Base-by-base conservation (phyloP, 2,113 vertebrate species). In the Phasianus colchicus region DNA sequence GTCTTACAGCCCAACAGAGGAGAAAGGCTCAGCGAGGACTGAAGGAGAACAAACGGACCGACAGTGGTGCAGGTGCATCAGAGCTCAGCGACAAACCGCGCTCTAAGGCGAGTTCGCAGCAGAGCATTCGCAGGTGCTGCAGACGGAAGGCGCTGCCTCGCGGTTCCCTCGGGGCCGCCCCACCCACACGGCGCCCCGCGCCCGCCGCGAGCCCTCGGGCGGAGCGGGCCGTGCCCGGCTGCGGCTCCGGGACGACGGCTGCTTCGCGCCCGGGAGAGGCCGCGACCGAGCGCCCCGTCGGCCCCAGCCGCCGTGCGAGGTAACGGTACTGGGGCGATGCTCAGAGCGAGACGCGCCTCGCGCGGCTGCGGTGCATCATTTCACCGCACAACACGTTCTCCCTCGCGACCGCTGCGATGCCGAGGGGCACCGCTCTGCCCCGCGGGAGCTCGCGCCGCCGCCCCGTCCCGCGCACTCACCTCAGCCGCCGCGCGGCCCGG, bases 121-220 rank as follows among this genome's bases (percentile, higher is more conserved):
- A 19, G 10, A 17, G 40, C 24, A 5, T 6, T 45, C 54, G 18
- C 75, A 58, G 80, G 24, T 4, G 72, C 14, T 8, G 6, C 70
- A 4, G 40, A 2, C 12, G 1, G 2, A 1, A 2, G 29, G 38
- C 0, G 65, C 61, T 4, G 21, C 43, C 40, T 13, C 11, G 17
- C 13, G 24, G 27, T 12, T 64, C 4, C 11, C 54, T 55, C 54
- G 40, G 2, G 34, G 6, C 32, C 65, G 19, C 2, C 20, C 27
- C 16, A 17, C 7, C 24, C 71, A 2, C 29, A 1, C 61, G 5
- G 30, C 1, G 27, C 71, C 16, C 57, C 1, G 25, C n/a, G 5
- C 55, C 1, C 1, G 19, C 61, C 24, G 6, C 0, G 38, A 38
- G 38, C 38, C 38, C 38, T n/a, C n/a, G n/a, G n/a, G n/a, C n/a